Percentiles rank a stretch among this genome's conserved stretches.
Evolutionary conservation across 1,140 invertebrate genomes (phyloP).

Genomic region (Akabosia matsudoensis): DNA sequence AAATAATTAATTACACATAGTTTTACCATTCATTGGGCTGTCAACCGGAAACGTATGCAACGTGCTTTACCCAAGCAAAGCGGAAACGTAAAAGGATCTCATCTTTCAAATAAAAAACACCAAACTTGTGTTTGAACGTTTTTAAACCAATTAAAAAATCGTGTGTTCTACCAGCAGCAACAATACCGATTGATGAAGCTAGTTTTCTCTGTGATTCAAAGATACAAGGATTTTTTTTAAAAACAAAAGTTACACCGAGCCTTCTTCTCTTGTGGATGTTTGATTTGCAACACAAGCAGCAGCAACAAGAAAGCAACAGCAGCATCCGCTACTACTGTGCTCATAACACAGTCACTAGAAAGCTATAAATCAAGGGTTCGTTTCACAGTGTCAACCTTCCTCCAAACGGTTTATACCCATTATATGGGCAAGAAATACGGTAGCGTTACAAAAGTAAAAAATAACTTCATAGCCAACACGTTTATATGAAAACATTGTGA

Average conservation of each 20-base stretch:
- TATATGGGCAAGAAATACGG: not conserved
- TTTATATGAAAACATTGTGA: not conserved
- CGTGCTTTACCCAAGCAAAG: not conserved
- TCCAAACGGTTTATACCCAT: not conserved
- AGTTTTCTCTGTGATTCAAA: too few species aligned
- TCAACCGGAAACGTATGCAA: constrained; percentile 8
- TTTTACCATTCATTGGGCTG: too few species aligned
- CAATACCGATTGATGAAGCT: too few species aligned
- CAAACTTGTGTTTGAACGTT: not conserved
- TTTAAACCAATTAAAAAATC: too few species aligned
- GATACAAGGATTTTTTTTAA: too few species aligned
- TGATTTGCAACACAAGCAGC: not conserved
- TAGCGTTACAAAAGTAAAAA: too few species aligned
- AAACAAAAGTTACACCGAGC: too few species aligned
- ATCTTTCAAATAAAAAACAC: not conserved
- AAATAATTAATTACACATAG: too few species aligned
- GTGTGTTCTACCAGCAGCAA: too few species aligned
- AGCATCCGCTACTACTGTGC: not conserved
- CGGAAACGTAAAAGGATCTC: not conserved
- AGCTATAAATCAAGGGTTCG: constrained; percentile 19
- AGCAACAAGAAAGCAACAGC: not conserved
- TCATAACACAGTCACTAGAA: not conserved
- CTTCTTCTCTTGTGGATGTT: too few species aligned
- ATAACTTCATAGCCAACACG: too few species aligned
- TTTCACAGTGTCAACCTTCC: constrained; percentile 21